Evolutionary conservation across 2,888 invertebrate genomes (phyloP).

Genomic region (Archaeoteleia sp.): DNA sequence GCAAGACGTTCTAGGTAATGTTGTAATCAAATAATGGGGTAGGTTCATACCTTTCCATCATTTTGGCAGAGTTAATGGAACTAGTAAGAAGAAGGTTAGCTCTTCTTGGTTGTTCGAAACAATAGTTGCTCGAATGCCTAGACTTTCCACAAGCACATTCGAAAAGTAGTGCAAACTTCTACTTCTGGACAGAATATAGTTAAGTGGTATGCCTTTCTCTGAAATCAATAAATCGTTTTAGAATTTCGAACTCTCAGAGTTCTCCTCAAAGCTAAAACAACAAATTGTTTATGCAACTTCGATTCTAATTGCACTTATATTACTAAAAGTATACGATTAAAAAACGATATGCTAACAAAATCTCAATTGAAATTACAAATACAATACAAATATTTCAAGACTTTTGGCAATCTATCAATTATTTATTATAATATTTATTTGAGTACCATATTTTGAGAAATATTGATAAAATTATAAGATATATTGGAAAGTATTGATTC

Average conservation of each 20-base stretch:
- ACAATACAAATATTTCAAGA: no score
- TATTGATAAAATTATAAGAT: no score
- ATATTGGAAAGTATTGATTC: no score
- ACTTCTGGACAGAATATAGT: slow-evolving; percentile 39
- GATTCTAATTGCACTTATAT: no score
- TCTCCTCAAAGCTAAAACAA: slow-evolving; percentile 2
- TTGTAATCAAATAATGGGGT: slow-evolving; percentile 41
- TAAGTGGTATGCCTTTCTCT: slow-evolving; percentile 29
- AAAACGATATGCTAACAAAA: no score
- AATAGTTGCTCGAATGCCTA: slow-evolving; percentile 45
- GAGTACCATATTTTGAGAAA: no score
- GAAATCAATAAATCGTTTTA: slow-evolving; percentile 41
- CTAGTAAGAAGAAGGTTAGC: slow-evolving; percentile 46
- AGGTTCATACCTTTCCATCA: slow-evolving; percentile 42
- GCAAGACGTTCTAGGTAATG: slow-evolving; percentile 18
- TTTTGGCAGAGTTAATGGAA: slow-evolving; percentile 44
- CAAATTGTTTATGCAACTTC: not conserved
- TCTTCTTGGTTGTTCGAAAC: slow-evolving; percentile 45
- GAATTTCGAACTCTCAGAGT: no score
- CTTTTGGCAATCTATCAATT: no score
- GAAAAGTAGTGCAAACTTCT: slow-evolving; percentile 52
- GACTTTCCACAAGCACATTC: slow-evolving; percentile 36
- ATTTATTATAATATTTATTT: no score
- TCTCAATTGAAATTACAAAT: no score
- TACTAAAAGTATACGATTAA: no score